These are phyloP conservation scores for Aptenodytes patagonicus DNA, from an alignment of 2,113 vertebrate genomes.

Conservation along the genomic window DNA sequence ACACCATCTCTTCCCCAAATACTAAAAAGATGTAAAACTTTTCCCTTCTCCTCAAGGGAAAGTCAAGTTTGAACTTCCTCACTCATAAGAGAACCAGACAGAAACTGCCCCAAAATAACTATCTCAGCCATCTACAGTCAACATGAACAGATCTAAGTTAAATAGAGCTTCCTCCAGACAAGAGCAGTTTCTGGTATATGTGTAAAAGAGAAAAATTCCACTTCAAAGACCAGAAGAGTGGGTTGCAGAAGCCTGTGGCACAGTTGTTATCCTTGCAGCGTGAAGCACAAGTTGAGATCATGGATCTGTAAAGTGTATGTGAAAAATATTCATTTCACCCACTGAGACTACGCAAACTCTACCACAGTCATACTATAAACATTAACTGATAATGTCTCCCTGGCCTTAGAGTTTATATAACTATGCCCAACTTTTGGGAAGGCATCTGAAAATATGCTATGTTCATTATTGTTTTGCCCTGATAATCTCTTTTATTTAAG, in stretches of 20 bases:
- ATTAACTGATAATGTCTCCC: neutral
- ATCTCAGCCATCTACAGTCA: neutral
- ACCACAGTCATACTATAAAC: neutral
- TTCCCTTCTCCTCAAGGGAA: neutral
- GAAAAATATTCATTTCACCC: neutral
- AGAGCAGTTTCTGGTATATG: neutral
- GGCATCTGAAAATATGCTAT: neutral
- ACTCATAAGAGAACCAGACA: neutral
- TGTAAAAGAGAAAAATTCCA: conserved; percentile 3
- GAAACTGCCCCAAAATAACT: neutral
- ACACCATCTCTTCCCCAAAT: neutral
- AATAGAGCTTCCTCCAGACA: neutral
- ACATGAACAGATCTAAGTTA: neutral
- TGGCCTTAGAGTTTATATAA: neutral
- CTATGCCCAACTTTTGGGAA: neutral
- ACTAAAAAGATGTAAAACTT: neutral
- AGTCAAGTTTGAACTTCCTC: neutral
- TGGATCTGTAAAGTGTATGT: neutral
- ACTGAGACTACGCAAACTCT: neutral
- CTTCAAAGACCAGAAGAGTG: conserved; percentile 1
- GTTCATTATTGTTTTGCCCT: neutral
- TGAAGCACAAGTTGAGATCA: neutral
- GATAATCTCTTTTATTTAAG: neutral
- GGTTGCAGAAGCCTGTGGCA: neutral
- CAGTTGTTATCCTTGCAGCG: neutral